Base-by-base conservation (phyloP, 2,113 vertebrate genomes). In the Prunella himalayana region DNA sequence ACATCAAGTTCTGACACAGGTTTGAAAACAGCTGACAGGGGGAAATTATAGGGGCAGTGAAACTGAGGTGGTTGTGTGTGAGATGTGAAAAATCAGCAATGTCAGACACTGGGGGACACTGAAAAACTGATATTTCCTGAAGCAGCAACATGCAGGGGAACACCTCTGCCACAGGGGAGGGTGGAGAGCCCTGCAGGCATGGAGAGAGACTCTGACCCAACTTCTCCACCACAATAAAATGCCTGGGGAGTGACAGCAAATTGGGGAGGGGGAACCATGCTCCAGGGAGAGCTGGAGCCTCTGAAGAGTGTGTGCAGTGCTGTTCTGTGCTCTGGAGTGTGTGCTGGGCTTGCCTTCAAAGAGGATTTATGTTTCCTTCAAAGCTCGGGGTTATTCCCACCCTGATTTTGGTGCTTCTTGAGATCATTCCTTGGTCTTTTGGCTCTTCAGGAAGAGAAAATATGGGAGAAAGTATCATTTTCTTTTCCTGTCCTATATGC, bases 51-150 rank as follows among this genome's bases (percentile, higher is more conserved):
- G 7, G 5, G 23, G 6, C 18, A 84, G 41, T 13, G 41, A 69
- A 83, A 10, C 0, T 0, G 3, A 78, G 13, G 19, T 60, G 14
- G 4, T n/a, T 45, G 21, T 0, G 9, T 10, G 15, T 4, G 24
- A 77, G 28, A 31, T 9, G 31, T 65, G 50, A 78, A 92, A 91
- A 83, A 70, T 50, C 18, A 33, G 8, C 33, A 7, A 10, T 10
- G 17, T 73, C 37, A 61, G 25, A 5, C 41, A 7, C 0, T 8
- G 18, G 41, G 22, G n/a, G 15, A 47, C 33, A 11, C 3, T 30
- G 45, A 14, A 72, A 57, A 66, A 64, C 15, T 20, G 39, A 0
- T 1, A n/a, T 69, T 93, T 91, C 63, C 78, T 82, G 54, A 49
- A 33, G 8, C 1, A 33, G 41, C 24, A 28, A 10, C 50, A 8